Evolutionary conservation across 2,797 vertebrate genomes (phyloP), one percentile per base, ranked within the genome.

Genomic region (Enteromius argenteus): DNA sequence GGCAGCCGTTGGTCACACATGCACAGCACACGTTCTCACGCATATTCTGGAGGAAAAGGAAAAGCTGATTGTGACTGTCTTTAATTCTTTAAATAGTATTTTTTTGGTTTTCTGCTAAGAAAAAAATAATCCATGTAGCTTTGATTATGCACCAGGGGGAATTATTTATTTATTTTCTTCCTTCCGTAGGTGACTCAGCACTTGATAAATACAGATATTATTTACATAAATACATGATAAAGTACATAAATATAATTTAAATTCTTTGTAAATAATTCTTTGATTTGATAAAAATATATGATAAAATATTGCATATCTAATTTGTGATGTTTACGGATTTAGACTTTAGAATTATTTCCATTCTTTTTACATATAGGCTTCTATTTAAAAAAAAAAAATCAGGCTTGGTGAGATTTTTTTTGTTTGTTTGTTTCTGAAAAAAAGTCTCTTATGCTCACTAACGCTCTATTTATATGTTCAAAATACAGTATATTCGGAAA

Each of bases 51-150:
- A 49, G 42, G 10, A 58, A 35, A 30, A 21, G n/a, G 68, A 1
- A 46, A 11, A 72, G 68, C 11, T 27, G 13, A 49, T 81, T 62
- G 30, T 81, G 19, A 49, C 13, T 69, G 32, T 30, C 49, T 80
- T 58, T 9, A 71, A 58, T 14, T 39, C 9, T 76, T 58, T 4
- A 39, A 39, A 60, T 60, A 4, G 56, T 8, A 2, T 11, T 60
- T 39, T 17, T 14, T 14, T 0, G 15, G 0, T 32, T 49, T 37
- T 27, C 6, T 15, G 13, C 21, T 17, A 56, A 23, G 32, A n/a
- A n/a, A n/a, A 10, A n/a, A 5, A 35, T 35, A 13, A 53, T 49
- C 4, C 15, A 51, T 74, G 10, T 53, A 21, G 13, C 32, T 32
- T 74, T 53, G 4, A 53, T 73, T 35, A 39, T 53, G 30, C 51